Percentiles rank a stretch among this genome's conserved stretches.
These are phyloP conservation scores for Uria lomvia DNA, from an alignment of 2,113 vertebrate genomes.

Conservation along the genomic window DNA sequence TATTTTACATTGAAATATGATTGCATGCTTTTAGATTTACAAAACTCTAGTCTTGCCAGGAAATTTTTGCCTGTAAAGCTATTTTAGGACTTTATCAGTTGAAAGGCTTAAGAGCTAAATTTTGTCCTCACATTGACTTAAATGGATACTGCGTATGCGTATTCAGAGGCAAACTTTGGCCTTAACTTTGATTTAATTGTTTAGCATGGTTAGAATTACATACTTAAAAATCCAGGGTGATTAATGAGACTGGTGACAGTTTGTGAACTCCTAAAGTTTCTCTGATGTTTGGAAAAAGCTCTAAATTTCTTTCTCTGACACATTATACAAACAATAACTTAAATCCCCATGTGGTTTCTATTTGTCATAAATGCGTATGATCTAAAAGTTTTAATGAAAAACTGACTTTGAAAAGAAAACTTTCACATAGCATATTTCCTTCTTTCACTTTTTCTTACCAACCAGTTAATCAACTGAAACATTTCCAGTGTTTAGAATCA, in stretches of 20 bases:
- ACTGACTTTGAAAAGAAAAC: not conserved
- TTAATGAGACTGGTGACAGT: slow-evolving; percentile 27
- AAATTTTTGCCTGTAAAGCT: slow-evolving; percentile 56
- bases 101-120: slow-evolving; percentile 37
- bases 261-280: not conserved
- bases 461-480: not conserved
- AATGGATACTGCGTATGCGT: not conserved
- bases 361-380: not conserved
- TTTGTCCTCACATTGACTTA: slow-evolving; percentile 25
- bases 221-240: slow-evolving; percentile 1
- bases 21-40: slow-evolving; percentile 54
- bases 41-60: slow-evolving; percentile 51
- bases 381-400: slow-evolving; percentile 10
- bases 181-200: slow-evolving; percentile 32
- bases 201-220: not conserved
- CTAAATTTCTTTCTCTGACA: slow-evolving; percentile 12
- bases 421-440: not conserved
- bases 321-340: slow-evolving; percentile 13
- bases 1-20: slow-evolving; percentile 55
- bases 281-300: slow-evolving; percentile 37
- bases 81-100: slow-evolving; percentile 60
- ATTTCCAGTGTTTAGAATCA: not conserved
- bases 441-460: not conserved
- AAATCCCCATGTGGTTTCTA: slow-evolving; percentile 8
- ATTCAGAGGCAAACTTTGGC: not conserved